These are phyloP conservation scores for Nasua narica DNA, from an alignment of 2,797 vertebrate species.

Conservation along the genomic window DNA sequence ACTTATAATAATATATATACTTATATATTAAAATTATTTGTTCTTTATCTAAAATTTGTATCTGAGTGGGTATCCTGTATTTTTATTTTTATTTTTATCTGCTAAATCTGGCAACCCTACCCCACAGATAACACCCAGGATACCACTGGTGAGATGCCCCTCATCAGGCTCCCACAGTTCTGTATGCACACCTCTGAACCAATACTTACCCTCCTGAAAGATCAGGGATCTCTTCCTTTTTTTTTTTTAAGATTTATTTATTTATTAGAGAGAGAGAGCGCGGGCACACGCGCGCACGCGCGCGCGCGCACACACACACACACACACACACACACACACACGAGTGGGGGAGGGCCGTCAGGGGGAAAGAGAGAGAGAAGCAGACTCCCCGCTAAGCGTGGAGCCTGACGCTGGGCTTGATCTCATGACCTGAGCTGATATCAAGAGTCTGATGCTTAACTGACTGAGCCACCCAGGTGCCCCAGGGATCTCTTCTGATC, in stretches of 20 bases:
- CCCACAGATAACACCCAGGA: background rate
- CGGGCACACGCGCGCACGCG: too few relatives aligned
- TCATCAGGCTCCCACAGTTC: background rate
- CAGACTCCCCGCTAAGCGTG: background rate
- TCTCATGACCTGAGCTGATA: background rate
- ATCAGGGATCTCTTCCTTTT: background rate
- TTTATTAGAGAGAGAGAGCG: background rate
- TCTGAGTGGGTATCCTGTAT: background rate
- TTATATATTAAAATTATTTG: background rate
- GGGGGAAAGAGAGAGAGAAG: background rate
- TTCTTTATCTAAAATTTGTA: constrained; percentile 21
- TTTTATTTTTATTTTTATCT: constrained; percentile 51
- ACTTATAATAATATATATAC: too few relatives aligned
- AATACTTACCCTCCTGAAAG: background rate
- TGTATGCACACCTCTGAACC: background rate
- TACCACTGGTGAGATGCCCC: background rate
- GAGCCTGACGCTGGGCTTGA: background rate
- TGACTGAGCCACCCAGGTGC: too few relatives aligned
- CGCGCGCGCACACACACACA: too few relatives aligned
- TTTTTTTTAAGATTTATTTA: background rate
- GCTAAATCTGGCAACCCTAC: constrained; percentile 1
- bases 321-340: too few relatives aligned
- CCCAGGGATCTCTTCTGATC: background rate
- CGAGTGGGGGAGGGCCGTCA: too few relatives aligned
- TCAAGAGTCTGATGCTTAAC: background rate